Conservation (phyloP, 2,113 vertebrate species). For the Oreocharis arfaki region DNA sequence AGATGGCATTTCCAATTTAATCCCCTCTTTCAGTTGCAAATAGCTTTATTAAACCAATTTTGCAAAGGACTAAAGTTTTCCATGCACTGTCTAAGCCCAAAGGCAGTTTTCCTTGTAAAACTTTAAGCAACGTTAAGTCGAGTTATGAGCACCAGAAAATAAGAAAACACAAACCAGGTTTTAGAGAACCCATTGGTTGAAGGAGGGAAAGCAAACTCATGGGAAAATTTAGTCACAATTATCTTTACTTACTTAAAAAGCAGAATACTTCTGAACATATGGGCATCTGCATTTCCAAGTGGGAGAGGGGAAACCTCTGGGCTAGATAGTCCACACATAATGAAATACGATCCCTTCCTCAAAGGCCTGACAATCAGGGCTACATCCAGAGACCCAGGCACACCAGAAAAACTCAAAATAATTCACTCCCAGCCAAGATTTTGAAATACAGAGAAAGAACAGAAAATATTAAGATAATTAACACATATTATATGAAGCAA, state of each 20-base stretch:
- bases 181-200: background rate
- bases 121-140: background rate
- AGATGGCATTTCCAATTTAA: constrained; percentile 5
- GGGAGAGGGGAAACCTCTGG: background rate
- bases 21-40: background rate
- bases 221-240: background rate
- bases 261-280: background rate
- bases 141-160: background rate
- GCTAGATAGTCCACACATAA: background rate
- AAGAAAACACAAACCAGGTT: constrained; percentile 8
- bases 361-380: background rate
- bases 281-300: background rate
- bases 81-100: background rate
- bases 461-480: background rate
- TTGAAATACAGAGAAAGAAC: background rate
- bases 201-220: background rate
- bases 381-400: background rate
- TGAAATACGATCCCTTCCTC: background rate
- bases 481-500: background rate
- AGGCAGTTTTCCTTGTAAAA: constrained; percentile 30
- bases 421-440: background rate
- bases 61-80: background rate
- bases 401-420: background rate
- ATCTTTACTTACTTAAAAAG: background rate
- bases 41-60: background rate